Conservation (phyloP, 2,797 vertebrate genomes). For the Rhabdophis nuchalis region DNA sequence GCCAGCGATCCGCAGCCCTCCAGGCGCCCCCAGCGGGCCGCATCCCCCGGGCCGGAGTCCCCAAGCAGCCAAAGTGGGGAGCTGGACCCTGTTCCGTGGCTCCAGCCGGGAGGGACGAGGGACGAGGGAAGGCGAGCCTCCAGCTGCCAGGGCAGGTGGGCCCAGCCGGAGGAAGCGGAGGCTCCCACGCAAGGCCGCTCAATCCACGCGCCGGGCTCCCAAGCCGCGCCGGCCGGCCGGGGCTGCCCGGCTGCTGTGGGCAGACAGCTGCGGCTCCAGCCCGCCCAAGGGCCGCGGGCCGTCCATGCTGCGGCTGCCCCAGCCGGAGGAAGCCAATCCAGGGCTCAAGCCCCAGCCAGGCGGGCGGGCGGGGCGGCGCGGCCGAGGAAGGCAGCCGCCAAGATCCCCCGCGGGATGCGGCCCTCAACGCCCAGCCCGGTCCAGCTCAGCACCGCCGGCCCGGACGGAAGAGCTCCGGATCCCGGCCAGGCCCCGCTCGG, state of each 20-base stretch:
- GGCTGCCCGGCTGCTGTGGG: neutral
- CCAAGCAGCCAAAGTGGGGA: neutral
- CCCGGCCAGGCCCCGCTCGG: neutral
- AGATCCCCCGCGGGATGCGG: neutral
- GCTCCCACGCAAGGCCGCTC: neutral
- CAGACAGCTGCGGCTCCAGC: neutral
- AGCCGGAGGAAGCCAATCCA: neutral
- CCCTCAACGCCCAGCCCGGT: neutral
- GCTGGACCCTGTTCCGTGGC: neutral
- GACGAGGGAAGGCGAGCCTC: neutral
- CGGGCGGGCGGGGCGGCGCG: neutral
- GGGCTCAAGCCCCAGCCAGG: rapidly evolving
- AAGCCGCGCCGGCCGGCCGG: neutral
- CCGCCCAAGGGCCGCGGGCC: neutral
- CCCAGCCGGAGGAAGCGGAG: neutral
- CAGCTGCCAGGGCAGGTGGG: neutral
- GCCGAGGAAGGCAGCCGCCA: neutral
- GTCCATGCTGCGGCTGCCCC: neutral
- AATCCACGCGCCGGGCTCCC: neutral
- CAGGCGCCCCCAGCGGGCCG: neutral
- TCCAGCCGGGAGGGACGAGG: neutral
- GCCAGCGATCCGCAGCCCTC: neutral
- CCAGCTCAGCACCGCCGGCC: neutral
- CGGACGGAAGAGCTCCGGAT: neutral
- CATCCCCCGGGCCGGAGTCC: neutral